These are phyloP conservation scores for Ephestia elutella DNA, from an alignment of 1,140 invertebrate species.

Conservation along the genomic window DNA sequence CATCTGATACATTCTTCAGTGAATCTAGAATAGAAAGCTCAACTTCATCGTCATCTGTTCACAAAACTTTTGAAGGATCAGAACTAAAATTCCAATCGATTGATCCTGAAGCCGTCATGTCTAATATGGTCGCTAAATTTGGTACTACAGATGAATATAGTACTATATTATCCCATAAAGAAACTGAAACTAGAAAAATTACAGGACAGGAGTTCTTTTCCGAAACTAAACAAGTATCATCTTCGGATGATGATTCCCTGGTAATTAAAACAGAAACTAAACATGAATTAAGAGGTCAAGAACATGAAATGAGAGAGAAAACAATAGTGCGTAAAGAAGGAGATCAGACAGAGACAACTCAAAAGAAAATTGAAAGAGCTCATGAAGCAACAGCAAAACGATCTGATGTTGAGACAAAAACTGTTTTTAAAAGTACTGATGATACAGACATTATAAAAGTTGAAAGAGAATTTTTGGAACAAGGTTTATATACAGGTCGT, in stretches of 20 bases:
- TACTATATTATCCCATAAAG: conserved; percentile 67
- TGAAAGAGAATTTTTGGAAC: conserved; percentile 65
- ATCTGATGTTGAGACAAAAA: conserved; percentile 67
- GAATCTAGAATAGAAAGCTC: conserved; percentile 60
- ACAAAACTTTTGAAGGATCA: conserved; percentile 54
- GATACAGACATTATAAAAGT: conserved; percentile 61
- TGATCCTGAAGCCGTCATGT: conserved; percentile 59
- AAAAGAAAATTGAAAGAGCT: conserved; percentile 67
- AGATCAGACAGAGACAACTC: conserved; percentile 66
- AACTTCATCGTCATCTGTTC: conserved; percentile 59
- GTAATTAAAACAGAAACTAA: conserved; percentile 70
- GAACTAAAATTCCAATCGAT: conserved; percentile 62
- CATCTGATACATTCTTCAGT: conserved; percentile 56
- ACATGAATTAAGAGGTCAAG: conserved; percentile 65
- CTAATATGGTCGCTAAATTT: conserved; percentile 61
- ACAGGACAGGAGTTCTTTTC: conserved; percentile 69
- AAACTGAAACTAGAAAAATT: conserved; percentile 69
- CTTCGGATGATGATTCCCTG: conserved; percentile 69
- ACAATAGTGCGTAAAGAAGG: conserved; percentile 58
- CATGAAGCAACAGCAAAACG: conserved; percentile 67
- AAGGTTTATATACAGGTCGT: conserved; percentile 67
- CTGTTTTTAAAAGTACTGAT: conserved; percentile 63
- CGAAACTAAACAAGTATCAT: conserved; percentile 68
- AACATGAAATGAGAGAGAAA: conserved; percentile 70
- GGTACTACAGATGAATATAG: conserved; percentile 49